Conservation (phyloP, 2,113 vertebrate species). For the Nycticorax nycticorax region DNA sequence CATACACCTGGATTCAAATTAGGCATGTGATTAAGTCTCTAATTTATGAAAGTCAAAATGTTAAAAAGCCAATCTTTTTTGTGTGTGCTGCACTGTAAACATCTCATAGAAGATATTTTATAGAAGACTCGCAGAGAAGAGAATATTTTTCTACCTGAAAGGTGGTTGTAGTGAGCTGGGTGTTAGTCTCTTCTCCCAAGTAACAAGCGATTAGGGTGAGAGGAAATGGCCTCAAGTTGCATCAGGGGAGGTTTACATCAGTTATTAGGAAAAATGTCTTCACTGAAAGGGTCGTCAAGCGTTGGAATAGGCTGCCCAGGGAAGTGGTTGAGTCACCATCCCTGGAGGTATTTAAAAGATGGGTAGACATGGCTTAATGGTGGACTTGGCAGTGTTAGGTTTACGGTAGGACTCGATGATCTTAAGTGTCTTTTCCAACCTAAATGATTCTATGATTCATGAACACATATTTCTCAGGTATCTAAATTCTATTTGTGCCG, state of each 20-base stretch:
- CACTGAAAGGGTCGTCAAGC: background rate
- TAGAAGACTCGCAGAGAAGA: background rate
- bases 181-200: background rate
- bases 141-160: background rate
- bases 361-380: background rate
- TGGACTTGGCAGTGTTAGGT: no score
- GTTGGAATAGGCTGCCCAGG: background rate
- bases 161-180: background rate
- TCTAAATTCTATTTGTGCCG: background rate
- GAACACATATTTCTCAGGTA: background rate
- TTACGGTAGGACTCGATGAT: background rate
- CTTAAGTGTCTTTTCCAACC: background rate
- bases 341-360: background rate
- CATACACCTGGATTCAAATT: background rate
- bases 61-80: background rate
- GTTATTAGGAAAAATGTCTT: background rate
- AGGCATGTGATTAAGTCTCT: background rate
- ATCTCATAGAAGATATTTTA: background rate
- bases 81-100: background rate
- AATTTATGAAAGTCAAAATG: background rate
- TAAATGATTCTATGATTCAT: background rate
- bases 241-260: background rate
- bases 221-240: background rate
- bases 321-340: background rate
- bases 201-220: background rate